A percentile compares a stretch with the other conserved stretches of the same genome.
These are phyloP conservation scores for Drosophila lacteicornis DNA, from an alignment of 1,140 invertebrate genomes.

Conservation along the genomic window DNA sequence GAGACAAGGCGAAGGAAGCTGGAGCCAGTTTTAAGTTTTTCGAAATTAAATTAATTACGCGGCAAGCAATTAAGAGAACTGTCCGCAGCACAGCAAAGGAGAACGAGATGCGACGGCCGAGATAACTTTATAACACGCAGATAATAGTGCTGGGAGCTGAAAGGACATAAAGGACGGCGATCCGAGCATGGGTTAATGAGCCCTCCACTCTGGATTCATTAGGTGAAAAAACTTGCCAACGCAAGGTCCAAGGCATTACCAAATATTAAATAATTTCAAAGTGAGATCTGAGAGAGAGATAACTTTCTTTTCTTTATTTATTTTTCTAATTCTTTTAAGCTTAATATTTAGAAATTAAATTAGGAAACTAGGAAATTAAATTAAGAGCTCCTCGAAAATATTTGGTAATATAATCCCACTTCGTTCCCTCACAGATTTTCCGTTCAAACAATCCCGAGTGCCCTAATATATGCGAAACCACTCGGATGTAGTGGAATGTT, in stretches of 20 bases:
- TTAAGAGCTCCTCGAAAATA: not conserved
- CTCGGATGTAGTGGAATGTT: not conserved
- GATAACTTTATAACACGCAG: slow-evolving; percentile 62
- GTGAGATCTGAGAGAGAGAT: not conserved
- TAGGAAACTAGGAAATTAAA: not conserved
- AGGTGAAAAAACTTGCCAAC: slow-evolving; percentile 31
- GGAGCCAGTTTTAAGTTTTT: slow-evolving; percentile 67
- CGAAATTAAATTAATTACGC: slow-evolving; percentile 76
- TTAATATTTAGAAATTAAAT: not conserved
- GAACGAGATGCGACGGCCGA: slow-evolving; percentile 36
- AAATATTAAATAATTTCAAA: not conserved
- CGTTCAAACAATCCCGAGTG: not conserved
- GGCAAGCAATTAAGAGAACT: slow-evolving; percentile 75
- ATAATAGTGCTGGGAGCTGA: slow-evolving; percentile 62
- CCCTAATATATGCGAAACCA: not conserved
- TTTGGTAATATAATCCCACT: not conserved
- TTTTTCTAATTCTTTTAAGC: not conserved
- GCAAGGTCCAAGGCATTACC: slow-evolving; percentile 7
- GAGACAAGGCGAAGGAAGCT: slow-evolving; percentile 22
- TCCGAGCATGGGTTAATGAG: slow-evolving; percentile 33
- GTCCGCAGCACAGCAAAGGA: slow-evolving; percentile 48
- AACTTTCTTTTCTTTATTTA: not conserved
- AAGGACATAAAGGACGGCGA: slow-evolving; percentile 34
- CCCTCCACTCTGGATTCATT: slow-evolving; percentile 34
- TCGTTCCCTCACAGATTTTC: too few species aligned